Evolutionary conservation across 2,113 vertebrate genomes (phyloP).

Genomic region (Cyphomyrus plagiostoma): DNA sequence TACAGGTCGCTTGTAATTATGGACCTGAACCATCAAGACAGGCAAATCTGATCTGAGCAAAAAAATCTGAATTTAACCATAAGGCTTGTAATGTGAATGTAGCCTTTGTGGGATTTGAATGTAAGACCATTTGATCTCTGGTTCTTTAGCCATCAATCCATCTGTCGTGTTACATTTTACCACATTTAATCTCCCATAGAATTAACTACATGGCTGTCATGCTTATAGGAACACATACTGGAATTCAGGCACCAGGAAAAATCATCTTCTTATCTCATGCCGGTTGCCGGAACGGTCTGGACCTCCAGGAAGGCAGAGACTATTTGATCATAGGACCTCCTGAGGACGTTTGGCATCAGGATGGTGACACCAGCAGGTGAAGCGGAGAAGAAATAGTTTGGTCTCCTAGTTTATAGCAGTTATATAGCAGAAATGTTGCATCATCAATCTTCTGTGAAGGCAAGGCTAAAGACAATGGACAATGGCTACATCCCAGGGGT

Average conservation of each 20-base stretch:
- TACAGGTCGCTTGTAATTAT: neutral
- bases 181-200: neutral
- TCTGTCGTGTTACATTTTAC: neutral
- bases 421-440: neutral
- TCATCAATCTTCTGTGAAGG: neutral
- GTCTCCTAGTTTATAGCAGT: neutral
- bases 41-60: neutral
- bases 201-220: neutral
- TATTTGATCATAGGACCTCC: constrained; percentile 59
- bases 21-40: neutral
- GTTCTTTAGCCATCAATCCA: neutral
- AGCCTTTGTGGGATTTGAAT: neutral
- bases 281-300: constrained; percentile 50
- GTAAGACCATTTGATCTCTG: neutral
- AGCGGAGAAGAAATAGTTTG: constrained; percentile 27
- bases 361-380: constrained; percentile 43
- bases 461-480: neutral
- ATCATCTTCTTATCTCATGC: constrained; percentile 59
- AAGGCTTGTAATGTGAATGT: neutral
- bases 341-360: constrained; percentile 50
- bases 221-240: constrained; percentile 46
- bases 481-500: neutral
- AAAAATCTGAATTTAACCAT: neutral
- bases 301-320: constrained; percentile 43
- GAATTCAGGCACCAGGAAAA: constrained; percentile 36